Evolutionary conservation across 2,797 vertebrate genomes (phyloP).

Genomic region (Myiotriccus ornatus): DNA sequence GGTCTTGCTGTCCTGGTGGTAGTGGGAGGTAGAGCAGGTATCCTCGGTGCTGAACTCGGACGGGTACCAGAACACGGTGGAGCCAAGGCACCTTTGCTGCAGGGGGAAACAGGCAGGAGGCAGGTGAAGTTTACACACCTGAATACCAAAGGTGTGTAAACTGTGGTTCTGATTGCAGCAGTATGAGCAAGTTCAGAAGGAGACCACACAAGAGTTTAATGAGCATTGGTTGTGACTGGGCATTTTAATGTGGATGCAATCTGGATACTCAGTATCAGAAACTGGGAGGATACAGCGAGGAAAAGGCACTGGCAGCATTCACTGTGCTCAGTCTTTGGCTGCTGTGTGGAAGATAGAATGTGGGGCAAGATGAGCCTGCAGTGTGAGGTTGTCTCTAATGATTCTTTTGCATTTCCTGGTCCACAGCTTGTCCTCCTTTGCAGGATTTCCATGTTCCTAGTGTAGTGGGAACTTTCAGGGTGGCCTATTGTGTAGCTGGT

Average conservation of each 20-base stretch:
- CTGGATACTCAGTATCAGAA: not conserved
- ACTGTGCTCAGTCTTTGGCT: not conserved
- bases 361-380: not conserved
- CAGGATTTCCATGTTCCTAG: slow-evolving; percentile 8
- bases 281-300: not conserved
- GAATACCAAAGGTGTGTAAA: not conserved
- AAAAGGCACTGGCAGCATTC: not conserved
- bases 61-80: not conserved
- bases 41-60: fast-evolving
- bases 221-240: not conserved
- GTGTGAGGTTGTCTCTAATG: not conserved
- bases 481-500: slow-evolving; percentile 49
- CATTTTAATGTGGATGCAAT: not conserved
- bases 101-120: not conserved
- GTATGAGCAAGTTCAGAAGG: not conserved
- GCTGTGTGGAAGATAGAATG: not conserved
- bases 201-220: not conserved
- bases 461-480: slow-evolving; percentile 19
- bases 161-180: not conserved
- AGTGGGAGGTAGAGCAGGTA: not conserved
- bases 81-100: not conserved
- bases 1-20: not conserved
- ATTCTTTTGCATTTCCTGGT: not conserved
- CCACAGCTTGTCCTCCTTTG: not conserved
- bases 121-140: not conserved